phyloP scores from a whole-genome alignment of 2,797 vertebrate species.

The Phylloscopus collybita region DNA sequence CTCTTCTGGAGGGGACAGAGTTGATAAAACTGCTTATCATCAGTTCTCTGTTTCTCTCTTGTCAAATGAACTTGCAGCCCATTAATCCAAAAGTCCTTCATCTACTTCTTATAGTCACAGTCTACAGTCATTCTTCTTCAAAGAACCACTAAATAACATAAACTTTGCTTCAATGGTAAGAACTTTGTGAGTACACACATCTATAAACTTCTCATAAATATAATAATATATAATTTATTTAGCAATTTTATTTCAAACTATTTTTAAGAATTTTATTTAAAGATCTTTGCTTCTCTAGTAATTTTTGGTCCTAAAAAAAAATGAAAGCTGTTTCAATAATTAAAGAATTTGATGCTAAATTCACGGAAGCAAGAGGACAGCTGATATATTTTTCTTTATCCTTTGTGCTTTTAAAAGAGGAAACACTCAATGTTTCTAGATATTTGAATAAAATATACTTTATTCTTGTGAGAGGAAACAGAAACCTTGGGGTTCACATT shows the following conservation, averaged over 20 bases:
- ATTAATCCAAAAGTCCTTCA: neutral
- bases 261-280: neutral
- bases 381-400: neutral
- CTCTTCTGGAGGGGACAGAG: neutral
- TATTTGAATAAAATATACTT: neutral
- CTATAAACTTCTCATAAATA: neutral
- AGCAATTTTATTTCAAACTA: neutral
- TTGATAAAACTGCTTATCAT: neutral
- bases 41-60: neutral
- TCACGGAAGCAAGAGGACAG: neutral
- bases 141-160: neutral
- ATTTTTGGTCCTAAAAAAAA: neutral
- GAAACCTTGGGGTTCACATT: neutral
- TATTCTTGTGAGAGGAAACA: neutral
- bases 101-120: neutral
- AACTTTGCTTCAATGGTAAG: neutral
- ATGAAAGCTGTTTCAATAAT: neutral
- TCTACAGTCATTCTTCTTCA: neutral
- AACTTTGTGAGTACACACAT: neutral
- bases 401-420: neutral
- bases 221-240: neutral
- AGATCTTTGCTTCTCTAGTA: neutral
- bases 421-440: neutral
- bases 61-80: neutral
- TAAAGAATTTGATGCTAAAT: neutral